Percentiles rank a stretch among this genome's conserved stretches.
phyloP scores from a whole-genome alignment of 2,113 vertebrate genomes.

The Xenotilapia longispinis region DNA sequence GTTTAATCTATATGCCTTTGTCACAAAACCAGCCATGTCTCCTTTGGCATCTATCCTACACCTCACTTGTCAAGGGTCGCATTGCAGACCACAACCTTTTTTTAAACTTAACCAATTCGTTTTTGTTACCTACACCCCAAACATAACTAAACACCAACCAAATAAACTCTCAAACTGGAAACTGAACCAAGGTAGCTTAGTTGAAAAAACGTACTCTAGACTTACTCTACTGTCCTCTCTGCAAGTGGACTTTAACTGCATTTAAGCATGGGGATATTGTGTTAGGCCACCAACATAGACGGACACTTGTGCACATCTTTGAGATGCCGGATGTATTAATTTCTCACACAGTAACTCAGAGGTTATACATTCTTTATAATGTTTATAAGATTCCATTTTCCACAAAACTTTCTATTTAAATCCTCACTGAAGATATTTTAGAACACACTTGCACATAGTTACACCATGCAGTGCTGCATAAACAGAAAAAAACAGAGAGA shows the following conservation, averaged over 20 bases:
- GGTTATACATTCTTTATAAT: neutral
- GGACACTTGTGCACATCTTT: neutral
- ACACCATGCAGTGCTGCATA: neutral
- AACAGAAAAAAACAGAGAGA: conserved; percentile 37
- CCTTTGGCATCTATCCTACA: neutral
- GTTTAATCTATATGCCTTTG: conserved; percentile 11
- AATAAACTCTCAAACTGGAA: neutral
- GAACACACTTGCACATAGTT: neutral
- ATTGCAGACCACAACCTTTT: neutral
- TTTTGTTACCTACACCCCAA: neutral
- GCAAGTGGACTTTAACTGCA: neutral
- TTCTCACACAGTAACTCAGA: neutral
- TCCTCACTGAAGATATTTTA: neutral
- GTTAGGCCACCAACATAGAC: neutral
- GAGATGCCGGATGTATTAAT: neutral
- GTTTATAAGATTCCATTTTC: neutral
- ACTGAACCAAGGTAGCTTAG: neutral
- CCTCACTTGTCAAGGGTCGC: neutral
- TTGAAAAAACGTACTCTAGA: neutral
- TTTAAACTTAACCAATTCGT: neutral
- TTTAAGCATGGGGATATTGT: neutral
- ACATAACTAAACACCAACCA: neutral
- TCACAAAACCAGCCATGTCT: neutral
- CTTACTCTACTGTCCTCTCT: neutral
- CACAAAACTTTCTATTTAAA: neutral